Conservation (phyloP, 2,888 invertebrate species). For the Galeopsomyia nigrocyanea region DNA sequence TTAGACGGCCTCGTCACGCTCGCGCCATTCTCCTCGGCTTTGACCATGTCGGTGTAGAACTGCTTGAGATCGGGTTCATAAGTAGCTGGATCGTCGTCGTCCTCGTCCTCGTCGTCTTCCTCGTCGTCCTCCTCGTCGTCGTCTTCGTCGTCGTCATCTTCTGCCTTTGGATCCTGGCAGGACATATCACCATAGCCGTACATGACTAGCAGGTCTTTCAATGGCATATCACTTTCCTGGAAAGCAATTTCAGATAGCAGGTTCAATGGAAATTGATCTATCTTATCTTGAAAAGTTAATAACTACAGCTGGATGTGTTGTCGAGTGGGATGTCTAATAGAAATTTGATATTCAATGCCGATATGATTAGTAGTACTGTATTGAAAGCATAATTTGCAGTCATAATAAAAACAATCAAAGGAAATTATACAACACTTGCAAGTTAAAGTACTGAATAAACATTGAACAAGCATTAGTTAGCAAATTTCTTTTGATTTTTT, state of each 20-base stretch:
- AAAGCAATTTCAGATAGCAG: conserved; percentile 25
- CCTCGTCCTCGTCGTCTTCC: conserved; percentile 68
- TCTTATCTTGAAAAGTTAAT: neutral
- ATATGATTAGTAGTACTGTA: no score
- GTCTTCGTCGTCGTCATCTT: conserved; percentile 62
- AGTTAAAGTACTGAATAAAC: no score
- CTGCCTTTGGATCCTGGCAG: conserved; percentile 61
- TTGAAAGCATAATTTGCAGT: no score
- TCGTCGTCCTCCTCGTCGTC: conserved; percentile 63
- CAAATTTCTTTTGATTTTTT: no score
- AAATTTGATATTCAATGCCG: no score
- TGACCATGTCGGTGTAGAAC: conserved; percentile 66
- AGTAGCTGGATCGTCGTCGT: conserved; percentile 60
- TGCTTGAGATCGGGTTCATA: conserved; percentile 63
- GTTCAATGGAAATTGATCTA: neutral
- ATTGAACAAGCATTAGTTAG: no score
- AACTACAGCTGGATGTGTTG: no score
- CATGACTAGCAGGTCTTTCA: conserved; percentile 91
- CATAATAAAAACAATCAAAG: no score
- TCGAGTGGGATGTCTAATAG: no score
- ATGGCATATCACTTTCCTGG: conserved; percentile 94
- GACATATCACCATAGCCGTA: conserved; percentile 79
- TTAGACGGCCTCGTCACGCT: conserved; percentile 24
- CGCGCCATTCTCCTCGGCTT: conserved; percentile 52
- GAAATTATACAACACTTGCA: no score